A percentile compares a stretch with the other conserved stretches of the same genome.
Evolutionary conservation across 2,888 invertebrate species (phyloP).

Genomic region (Cactoblastis cactorum): DNA sequence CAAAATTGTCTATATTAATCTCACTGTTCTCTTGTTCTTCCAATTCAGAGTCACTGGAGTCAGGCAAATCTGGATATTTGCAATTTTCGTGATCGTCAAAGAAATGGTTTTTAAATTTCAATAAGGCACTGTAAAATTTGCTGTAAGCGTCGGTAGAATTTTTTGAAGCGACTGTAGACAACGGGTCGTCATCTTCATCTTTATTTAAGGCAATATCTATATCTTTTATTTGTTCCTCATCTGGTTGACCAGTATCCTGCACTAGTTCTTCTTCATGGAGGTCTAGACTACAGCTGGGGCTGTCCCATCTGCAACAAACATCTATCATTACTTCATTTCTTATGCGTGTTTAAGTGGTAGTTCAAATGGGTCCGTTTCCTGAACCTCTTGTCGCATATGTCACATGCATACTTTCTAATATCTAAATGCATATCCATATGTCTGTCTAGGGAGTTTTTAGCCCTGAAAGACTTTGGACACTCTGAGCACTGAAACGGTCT

Average conservation of each 20-base stretch:
- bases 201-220: constrained; percentile 16
- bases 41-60: constrained; percentile 38
- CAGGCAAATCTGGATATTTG: constrained; percentile 38
- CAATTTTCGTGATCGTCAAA: constrained; percentile 31
- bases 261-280: not conserved
- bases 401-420: constrained; percentile 48
- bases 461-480: constrained; percentile 57
- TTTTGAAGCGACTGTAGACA: constrained; percentile 36
- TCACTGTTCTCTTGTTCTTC: constrained; percentile 17
- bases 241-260: not conserved
- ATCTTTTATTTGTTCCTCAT: not conserved
- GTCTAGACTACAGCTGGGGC: constrained; percentile 4
- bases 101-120: constrained; percentile 54
- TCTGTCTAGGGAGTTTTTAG: constrained; percentile 44
- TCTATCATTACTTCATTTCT: constrained; percentile 39
- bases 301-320: constrained; percentile 60
- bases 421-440: constrained; percentile 54
- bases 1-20: constrained; percentile 38
- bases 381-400: constrained; percentile 52
- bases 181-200: constrained; percentile 47
- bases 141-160: constrained; percentile 34
- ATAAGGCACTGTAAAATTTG: constrained; percentile 49
- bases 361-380: constrained; percentile 55
- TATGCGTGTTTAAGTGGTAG: constrained; percentile 56
- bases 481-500: constrained; percentile 61